Conservation (phyloP, 1,140 invertebrate genomes). For the Zaprionus kolodkinae region DNA sequence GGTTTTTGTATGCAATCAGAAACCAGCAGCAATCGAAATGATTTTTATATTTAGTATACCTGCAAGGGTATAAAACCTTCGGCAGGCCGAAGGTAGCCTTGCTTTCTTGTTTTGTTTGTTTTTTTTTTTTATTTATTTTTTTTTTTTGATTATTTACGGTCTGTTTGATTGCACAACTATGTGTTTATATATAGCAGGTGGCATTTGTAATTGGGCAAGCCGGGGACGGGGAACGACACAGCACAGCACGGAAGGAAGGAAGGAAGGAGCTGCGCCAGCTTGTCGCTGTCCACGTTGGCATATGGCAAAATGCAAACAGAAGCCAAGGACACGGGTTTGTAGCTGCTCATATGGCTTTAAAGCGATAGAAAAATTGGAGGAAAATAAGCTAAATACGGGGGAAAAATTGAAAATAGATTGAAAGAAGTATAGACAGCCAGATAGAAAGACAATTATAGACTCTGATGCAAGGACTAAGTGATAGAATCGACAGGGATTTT, state of each 20-base stretch:
- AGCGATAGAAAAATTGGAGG: neutral
- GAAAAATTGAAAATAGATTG: too few relatives aligned
- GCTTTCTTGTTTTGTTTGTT: too few relatives aligned
- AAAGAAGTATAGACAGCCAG: too few relatives aligned
- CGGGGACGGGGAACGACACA: neutral
- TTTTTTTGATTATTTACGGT: conserved; percentile 59
- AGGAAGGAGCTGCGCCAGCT: neutral
- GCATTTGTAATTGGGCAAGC: conserved; percentile 58
- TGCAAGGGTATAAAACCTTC: too few relatives aligned
- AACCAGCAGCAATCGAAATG: too few relatives aligned
- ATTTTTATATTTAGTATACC: too few relatives aligned
- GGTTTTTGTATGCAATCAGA: too few relatives aligned
- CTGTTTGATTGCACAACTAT: conserved; percentile 71
- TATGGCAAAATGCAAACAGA: conserved; percentile 20
- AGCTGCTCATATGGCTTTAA: neutral
- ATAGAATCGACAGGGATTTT: neutral
- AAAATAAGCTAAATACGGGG: neutral
- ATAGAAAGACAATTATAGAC: neutral
- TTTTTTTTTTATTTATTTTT: conserved; percentile 2
- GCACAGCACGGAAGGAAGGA: neutral
- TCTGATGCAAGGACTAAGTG: neutral
- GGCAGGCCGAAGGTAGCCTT: too few relatives aligned
- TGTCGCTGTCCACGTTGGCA: neutral
- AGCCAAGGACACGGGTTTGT: conserved; percentile 23
- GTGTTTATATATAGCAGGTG: conserved; percentile 62